Conservation (phyloP, 2,113 vertebrate species). For the Rhodinocichla rosea region DNA sequence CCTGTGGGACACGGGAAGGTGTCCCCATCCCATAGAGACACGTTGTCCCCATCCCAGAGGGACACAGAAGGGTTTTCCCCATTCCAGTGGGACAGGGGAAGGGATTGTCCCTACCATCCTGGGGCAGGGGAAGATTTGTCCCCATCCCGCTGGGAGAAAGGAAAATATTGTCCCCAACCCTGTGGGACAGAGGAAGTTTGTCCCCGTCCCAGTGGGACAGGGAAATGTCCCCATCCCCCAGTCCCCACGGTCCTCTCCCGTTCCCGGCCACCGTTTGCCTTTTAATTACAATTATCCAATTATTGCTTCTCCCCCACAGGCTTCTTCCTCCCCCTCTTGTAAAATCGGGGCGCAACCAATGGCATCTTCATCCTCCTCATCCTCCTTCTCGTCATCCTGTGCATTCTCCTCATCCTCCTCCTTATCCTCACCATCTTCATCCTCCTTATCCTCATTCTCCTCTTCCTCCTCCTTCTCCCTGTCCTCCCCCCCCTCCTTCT, state of each 20-base stretch:
- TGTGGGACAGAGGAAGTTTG: background rate
- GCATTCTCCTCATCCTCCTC: background rate
- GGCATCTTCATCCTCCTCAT: background rate
- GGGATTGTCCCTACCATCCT: background rate
- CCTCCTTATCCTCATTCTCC: background rate
- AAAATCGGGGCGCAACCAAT: no score
- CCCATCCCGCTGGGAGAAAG: background rate
- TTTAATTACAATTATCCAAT: background rate
- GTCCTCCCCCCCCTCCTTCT: background rate
- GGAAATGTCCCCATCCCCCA: background rate
- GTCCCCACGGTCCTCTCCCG: background rate
- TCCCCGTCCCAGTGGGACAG: no score
- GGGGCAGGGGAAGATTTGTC: background rate
- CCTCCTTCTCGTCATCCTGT: background rate
- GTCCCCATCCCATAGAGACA: background rate
- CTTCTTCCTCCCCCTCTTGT: no score
- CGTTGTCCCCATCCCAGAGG: background rate
- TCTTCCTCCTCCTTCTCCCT: background rate
- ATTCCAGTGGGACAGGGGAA: background rate
- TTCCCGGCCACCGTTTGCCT: background rate
- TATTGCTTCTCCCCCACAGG: background rate
- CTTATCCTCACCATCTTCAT: background rate
- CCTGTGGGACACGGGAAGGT: background rate
- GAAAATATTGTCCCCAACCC: background rate
- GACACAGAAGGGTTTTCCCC: background rate